Conservation (phyloP, 2,888 invertebrate genomes). For the Orgyia antiqua region DNA sequence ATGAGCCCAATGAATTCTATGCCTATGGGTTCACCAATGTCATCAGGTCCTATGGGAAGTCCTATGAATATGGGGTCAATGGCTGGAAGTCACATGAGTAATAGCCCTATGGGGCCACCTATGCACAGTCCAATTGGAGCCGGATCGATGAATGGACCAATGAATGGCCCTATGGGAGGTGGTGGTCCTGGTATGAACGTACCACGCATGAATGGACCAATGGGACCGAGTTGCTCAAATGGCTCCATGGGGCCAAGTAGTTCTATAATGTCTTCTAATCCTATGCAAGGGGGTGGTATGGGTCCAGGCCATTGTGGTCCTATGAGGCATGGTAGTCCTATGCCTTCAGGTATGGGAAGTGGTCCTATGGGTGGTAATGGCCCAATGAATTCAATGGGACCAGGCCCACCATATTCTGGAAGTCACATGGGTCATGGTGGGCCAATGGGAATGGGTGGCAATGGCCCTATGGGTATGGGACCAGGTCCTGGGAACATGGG, state of each 20-base stretch:
- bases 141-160: conserved; percentile 75
- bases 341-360: conserved; percentile 77
- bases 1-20: conserved; percentile 86
- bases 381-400: conserved; percentile 70
- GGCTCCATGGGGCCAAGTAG: conserved; percentile 75
- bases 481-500: conserved; percentile 72
- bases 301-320: conserved; percentile 74
- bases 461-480: conserved; percentile 69
- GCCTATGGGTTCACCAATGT: conserved; percentile 85
- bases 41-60: conserved; percentile 84
- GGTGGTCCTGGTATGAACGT: conserved; percentile 79
- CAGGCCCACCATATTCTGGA: conserved; percentile 67
- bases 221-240: conserved; percentile 77
- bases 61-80: conserved; percentile 84
- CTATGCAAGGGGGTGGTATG: conserved; percentile 71
- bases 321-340: conserved; percentile 75
- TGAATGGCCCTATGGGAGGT: conserved; percentile 79
- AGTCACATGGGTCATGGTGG: conserved; percentile 75
- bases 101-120: conserved; percentile 86
- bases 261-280: conserved; percentile 77
- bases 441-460: conserved; percentile 72
- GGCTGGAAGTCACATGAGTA: conserved; percentile 80
- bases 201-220: conserved; percentile 75
- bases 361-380: conserved; percentile 77
- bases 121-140: conserved; percentile 84